phyloP scores from a whole-genome alignment of 2,113 vertebrate genomes.

The Salminus brasiliensis region DNA sequence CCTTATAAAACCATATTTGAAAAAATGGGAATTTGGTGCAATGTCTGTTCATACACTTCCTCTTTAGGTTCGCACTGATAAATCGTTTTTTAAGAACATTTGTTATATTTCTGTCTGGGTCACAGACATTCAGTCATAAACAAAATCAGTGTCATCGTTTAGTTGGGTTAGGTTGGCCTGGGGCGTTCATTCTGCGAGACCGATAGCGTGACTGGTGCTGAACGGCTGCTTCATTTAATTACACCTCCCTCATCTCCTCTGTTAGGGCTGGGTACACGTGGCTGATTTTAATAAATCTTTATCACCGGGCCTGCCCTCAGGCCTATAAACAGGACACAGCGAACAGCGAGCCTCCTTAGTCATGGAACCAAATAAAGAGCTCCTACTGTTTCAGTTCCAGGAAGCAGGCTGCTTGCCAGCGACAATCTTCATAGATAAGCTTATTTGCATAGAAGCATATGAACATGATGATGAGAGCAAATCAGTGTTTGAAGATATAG shows the following conservation, averaged over 20 bases:
- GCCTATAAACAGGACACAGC: conserved; percentile 39
- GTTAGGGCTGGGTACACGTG: conserved; percentile 32
- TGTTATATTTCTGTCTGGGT: not conserved
- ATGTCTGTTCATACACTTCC: no score
- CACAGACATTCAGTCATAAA: not conserved
- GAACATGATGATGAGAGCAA: conserved; percentile 7
- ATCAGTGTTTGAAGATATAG: conserved; percentile 20
- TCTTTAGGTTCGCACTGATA: not conserved
- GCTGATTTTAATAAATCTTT: conserved; percentile 49
- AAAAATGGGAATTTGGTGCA: no score
- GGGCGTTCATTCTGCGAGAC: not conserved
- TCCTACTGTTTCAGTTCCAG: conserved; percentile 37
- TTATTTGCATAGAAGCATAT: conserved; percentile 27
- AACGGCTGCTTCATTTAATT: conserved; percentile 39
- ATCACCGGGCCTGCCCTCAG: conserved; percentile 41
- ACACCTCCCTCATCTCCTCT: conserved; percentile 21
- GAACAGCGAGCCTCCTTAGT: conserved; percentile 32
- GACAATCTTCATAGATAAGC: conserved; percentile 28
- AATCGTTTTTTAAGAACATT: not conserved
- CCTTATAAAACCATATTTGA: no score
- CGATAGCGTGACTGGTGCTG: conserved; percentile 13
- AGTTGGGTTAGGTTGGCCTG: conserved; percentile 5
- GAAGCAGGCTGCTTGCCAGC: not conserved
- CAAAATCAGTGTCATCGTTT: conserved; percentile 27
- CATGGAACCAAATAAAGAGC: conserved; percentile 36